phyloP scores from a whole-genome alignment of 2,888 invertebrate species.

The Unio pictorum region DNA sequence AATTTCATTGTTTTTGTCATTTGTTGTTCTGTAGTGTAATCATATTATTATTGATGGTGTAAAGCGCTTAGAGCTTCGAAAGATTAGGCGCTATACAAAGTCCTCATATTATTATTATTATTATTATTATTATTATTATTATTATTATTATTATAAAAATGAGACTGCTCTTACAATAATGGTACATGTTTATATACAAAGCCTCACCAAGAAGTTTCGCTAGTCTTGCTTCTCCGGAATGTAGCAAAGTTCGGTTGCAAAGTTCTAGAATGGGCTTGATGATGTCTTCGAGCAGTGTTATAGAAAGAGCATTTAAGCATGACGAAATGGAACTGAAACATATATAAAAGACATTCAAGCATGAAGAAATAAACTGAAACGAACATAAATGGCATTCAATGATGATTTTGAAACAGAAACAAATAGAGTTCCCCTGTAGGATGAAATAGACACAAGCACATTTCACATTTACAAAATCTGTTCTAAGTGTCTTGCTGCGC shows the following conservation, averaged over 20 bases:
- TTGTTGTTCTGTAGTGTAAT: too few relatives aligned
- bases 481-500: too few relatives aligned
- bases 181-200: neutral
- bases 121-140: too few relatives aligned
- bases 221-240: conserved; percentile 28
- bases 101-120: too few relatives aligned
- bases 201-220: conserved; percentile 43
- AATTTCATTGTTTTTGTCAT: too few relatives aligned
- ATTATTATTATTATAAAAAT: neutral
- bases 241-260: conserved; percentile 63
- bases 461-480: too few relatives aligned
- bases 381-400: conserved; percentile 79
- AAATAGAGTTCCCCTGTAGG: neutral
- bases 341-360: conserved; percentile 79
- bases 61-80: too few relatives aligned
- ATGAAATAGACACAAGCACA: neutral
- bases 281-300: conserved; percentile 90
- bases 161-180: neutral
- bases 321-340: conserved; percentile 88
- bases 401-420: conserved; percentile 88
- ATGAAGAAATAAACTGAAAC: conserved; percentile 90
- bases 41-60: too few relatives aligned
- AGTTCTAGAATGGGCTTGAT: conserved; percentile 79
- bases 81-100: too few relatives aligned
- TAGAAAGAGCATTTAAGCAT: conserved; percentile 90